Evolutionary conservation across 2,113 vertebrate species (phyloP), one percentile per base, ranked within the genome.

Genomic region (Orthonyx spaldingii): DNA sequence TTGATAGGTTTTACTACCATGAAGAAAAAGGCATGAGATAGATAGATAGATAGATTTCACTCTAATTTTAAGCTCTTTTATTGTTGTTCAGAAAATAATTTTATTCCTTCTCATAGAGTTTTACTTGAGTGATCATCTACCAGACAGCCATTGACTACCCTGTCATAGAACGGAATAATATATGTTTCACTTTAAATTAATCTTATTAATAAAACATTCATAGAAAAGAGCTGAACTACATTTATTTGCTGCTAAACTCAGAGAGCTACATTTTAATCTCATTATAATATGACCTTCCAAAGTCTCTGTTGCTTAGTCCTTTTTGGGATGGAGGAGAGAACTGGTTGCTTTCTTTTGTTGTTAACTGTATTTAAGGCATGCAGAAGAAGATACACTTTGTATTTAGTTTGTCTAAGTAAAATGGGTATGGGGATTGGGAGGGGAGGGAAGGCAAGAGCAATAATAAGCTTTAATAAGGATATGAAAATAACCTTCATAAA

Each of bases 401-500:
- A 89, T 94, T 88, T 94, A 88, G 61, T 85, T 87, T 89, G 74
- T 41, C 78, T 55, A 55, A 81, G 94, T 94, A 96, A 97, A 97
- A 94, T 28, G 79, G 17, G 42, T 80, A 80, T 80, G 81, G 55
- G 37, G 80, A 95, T 66, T 4, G 7, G 53, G 71, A 87, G 21
- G 8, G 30, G 37, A 78, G 33, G 8, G 26, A 93, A 59, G 11
- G 37, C 76, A 93, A 94, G 76, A 94, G 42, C 57, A 96, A 86
- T 94, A 97, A 97, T 60, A 97, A 87, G 69, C 44, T 94, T 96
- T 97, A 96, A 95, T 96, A 95, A 70, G 60, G 32, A 82, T 93
- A 89, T 81, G 93, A 97, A 98, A 97, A 97, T 87, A 96, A 84
- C 80, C 88, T 96, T 94, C 95, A 97, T 97, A 97, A 98, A 98